phyloP scores from a whole-genome alignment of 2,888 invertebrate genomes.

The Sthenelais limicola region DNA sequence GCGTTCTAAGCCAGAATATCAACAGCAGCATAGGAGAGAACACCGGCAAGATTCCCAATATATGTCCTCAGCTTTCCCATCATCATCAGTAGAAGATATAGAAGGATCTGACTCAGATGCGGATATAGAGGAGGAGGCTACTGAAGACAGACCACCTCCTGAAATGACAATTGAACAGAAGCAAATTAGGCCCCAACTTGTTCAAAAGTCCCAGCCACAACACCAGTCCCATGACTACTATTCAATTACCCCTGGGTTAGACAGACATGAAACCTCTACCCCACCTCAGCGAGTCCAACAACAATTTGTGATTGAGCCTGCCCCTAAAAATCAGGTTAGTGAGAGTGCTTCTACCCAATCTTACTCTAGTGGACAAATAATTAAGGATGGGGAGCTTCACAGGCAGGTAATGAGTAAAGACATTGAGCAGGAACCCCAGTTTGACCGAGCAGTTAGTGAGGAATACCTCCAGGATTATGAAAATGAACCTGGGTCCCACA shows the following conservation, averaged over 20 bases:
- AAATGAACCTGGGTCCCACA: background rate
- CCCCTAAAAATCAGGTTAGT: slow-evolving; percentile 34
- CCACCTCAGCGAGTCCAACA: slow-evolving; percentile 2
- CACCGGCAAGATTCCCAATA: slow-evolving; percentile 20
- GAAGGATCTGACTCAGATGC: background rate
- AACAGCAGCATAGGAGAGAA: slow-evolving; percentile 7
- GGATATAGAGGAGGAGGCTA: slow-evolving; percentile 19
- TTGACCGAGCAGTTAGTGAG: background rate
- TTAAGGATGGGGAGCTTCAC: slow-evolving; percentile 11
- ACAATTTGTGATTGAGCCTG: slow-evolving; percentile 31
- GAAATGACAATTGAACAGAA: background rate
- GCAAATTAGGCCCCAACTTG: slow-evolving; percentile 6
- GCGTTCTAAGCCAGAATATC: slow-evolving; percentile 6
- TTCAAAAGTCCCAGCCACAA: slow-evolving; percentile 16
- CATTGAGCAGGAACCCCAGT: background rate
- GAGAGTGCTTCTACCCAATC: slow-evolving; percentile 19
- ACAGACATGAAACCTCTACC: slow-evolving; percentile 17
- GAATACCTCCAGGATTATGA: slow-evolving; percentile 5
- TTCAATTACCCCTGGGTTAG: slow-evolving; percentile 39
- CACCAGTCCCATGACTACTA: slow-evolving; percentile 44
- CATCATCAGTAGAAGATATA: slow-evolving; percentile 23
- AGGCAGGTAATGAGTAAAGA: background rate
- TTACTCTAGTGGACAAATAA: slow-evolving; percentile 14
- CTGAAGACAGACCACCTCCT: slow-evolving; percentile 29
- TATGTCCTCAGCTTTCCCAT: slow-evolving; percentile 25